Base-by-base conservation (phyloP, 2,113 vertebrate genomes). In the Corynorhinus townsendii region DNA sequence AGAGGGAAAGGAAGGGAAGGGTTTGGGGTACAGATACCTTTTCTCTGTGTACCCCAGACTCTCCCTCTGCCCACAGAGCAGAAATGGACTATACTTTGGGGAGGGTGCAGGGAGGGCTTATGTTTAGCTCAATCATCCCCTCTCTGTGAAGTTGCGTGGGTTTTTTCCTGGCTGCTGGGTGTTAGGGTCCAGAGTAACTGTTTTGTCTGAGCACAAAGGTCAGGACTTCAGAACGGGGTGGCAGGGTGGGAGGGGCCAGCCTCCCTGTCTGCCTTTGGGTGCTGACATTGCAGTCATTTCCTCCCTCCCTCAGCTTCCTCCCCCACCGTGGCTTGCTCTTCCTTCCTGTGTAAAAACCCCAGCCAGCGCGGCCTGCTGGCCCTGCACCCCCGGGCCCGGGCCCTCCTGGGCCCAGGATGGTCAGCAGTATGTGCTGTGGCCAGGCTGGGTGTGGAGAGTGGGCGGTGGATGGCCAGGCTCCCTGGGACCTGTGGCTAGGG, bases 271-370 rank as follows among this genome's bases (percentile, higher is more conserved):
- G 94, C 16, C 33, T 72, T 85, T 91, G 95, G 95, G 96, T 93
- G 96, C 96, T 94, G 94, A 94, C 86, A 45, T 20, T 73, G 47
- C 59, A 90, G 95, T 92, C 95, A 82, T 95, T 97, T 97, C 96
- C 96, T 54, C 86, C 82, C 94, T 43, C 76, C 85, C 52, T 75
- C 22, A 3, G 45, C 89, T 68, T 64, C 96, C 96, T 93, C 90
- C 96, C 84, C 96, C 90, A 87, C 95, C 77, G 90, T 33, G 1
- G 56, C 87, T 68, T 52, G 38, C 26, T 85, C 96, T 97, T 97
- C 96, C 97, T 97, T 97, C 97, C 97, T 97, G 96, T 97, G 95
- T 96, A 72, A 96, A 97, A 95, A 92, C 92, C 97, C 93, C 86
- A 75, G 82, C n/a, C 3, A 0, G 66, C 49, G 30, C 43, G 24